These are phyloP conservation scores for Hiodon tergisus DNA, from an alignment of 2,113 vertebrate species.

Conservation along the genomic window DNA sequence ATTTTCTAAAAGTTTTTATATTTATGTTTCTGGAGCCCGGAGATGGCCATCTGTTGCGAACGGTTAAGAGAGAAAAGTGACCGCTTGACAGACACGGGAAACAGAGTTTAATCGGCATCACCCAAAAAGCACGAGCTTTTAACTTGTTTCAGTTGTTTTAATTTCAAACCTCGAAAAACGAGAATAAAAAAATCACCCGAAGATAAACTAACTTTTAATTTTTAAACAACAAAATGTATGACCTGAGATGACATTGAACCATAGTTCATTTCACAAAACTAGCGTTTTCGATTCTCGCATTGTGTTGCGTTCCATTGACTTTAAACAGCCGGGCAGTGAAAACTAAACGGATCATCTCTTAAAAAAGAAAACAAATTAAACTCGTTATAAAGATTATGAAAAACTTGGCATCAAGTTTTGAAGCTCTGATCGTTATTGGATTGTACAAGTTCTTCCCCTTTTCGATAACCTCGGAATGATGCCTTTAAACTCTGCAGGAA, in stretches of 20 bases:
- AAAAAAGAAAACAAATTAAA: background rate
- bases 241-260: too few relatives aligned
- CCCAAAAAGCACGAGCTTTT: background rate
- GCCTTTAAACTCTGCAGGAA: slow-evolving; percentile 46
- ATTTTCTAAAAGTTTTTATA: background rate
- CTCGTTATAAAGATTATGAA: slow-evolving; percentile 27
- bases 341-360: background rate
- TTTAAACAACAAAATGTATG: too few relatives aligned
- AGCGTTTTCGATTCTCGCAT: too few relatives aligned
- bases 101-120: background rate
- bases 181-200: background rate
- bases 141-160: background rate
- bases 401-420: slow-evolving; percentile 13
- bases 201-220: background rate
- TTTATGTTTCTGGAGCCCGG: too few relatives aligned
- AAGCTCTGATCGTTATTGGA: slow-evolving; percentile 35
- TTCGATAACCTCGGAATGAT: slow-evolving; percentile 49
- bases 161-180: background rate
- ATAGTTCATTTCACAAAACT: too few relatives aligned
- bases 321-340: background rate
- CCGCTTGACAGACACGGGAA: background rate
- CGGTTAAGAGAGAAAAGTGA: background rate
- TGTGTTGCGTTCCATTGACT: background rate
- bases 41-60: too few relatives aligned
- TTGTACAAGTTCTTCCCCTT: slow-evolving; percentile 30